These are phyloP conservation scores for Thereva unica DNA, from an alignment of 2,888 invertebrate species.

Conservation along the genomic window DNA sequence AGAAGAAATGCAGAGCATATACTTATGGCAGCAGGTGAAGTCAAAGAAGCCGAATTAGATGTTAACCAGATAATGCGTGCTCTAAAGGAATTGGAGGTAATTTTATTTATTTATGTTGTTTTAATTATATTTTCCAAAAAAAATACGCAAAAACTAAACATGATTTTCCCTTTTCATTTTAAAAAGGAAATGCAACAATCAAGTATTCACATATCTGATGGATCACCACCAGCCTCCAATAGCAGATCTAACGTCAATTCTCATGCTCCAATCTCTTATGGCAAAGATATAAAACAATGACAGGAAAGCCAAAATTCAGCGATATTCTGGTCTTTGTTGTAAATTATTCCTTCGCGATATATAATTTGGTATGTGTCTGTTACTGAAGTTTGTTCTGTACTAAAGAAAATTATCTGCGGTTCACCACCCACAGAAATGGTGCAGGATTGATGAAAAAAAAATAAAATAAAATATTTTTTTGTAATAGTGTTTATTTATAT, in stretches of 20 bases:
- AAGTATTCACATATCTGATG: constrained; percentile 37
- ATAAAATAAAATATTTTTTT: no score
- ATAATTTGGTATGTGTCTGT: no score
- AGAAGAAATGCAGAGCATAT: constrained; percentile 17
- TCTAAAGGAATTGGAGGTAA: constrained; percentile 58
- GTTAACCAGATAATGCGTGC: constrained; percentile 60
- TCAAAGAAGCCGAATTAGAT: constrained; percentile 48
- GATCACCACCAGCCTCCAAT: constrained; percentile 36
- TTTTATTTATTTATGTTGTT: constrained; percentile 19
- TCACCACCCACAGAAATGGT: no score
- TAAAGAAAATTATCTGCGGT: no score
- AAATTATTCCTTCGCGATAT: not conserved
- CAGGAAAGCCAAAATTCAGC: constrained; percentile 16
- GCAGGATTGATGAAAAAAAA: no score
- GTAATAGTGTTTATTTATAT: constrained; percentile 20
- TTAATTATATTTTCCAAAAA: not conserved
- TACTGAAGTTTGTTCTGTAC: no score
- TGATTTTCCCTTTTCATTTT: not conserved
- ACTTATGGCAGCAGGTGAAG: constrained; percentile 16
- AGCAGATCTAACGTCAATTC: constrained; percentile 30
- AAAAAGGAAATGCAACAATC: constrained; percentile 40
- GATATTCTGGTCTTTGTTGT: constrained; percentile 22
- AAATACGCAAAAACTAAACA: not conserved
- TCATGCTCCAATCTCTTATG: constrained; percentile 35
- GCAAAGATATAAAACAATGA: constrained; percentile 33